Evolutionary conservation across 2,797 vertebrate genomes (phyloP), one percentile per base, ranked within the genome.

Genomic region (Netta rufina): DNA sequence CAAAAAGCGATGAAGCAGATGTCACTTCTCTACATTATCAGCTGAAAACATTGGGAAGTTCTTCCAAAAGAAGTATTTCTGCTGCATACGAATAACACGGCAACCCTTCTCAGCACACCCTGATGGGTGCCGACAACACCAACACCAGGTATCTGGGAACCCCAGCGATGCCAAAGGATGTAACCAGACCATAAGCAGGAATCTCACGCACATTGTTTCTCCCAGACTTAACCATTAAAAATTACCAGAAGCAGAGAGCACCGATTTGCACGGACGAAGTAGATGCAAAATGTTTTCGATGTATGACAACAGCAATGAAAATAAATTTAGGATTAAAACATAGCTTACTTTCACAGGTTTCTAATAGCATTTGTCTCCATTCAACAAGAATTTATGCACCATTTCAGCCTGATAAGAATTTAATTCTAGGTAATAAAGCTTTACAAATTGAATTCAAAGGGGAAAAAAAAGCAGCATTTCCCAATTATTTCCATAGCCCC

Each of bases 401-500:
- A 94, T 93, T 96, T 92, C 92, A 96, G 89, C 62, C 84, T 93
- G 86, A 87, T 93, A 95, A 92, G 84, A 92, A 86, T 75, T 95
- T 96, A 96, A 96, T 93, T 96, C 90, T 95, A 93, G 80, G 92
- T 87, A 96, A 94, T 96, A 97, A 96, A 93, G 77, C 90, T 93
- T 96, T 74, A 94, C 87, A 95, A 97, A 96, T 90, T 87, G 45
- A 87, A 96, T 95, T 94, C 70, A 84, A 94, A 74, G 45, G 8
- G 4, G 1, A 28, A 5, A 20, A 76, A 60, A 45, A 3, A 4
- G 0, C 53, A 84, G 84, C 51, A 67, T 69, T 82, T 79, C 83
- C 88, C 79, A 90, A 69, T 87, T 90, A 92, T 60, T 92, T 89
- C 78, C 77, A 91, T 49, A 92, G 24, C 47, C 70, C 71, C 84